A percentile compares a stretch with the other conserved stretches of the same genome.
Conservation (phyloP, 1,140 invertebrate species). For the Bombus superbus region DNA sequence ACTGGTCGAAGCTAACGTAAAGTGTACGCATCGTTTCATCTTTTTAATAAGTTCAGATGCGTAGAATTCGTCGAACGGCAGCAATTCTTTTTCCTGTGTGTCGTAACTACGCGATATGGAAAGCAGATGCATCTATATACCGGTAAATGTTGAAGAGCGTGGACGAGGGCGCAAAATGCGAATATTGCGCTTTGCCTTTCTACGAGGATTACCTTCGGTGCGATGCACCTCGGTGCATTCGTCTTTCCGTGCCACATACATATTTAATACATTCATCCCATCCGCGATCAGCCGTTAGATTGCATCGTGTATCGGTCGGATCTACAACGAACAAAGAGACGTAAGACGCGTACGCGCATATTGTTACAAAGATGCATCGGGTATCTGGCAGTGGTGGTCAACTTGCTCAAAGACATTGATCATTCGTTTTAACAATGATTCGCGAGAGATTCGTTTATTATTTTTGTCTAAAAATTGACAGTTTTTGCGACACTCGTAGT, state of each 20-base stretch:
- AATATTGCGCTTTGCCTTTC: constrained; percentile 54
- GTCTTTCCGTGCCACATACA: constrained; percentile 49
- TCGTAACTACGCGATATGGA: constrained; percentile 12
- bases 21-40: neutral
- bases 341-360: constrained; percentile 4
- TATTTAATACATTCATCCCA: constrained; percentile 49
- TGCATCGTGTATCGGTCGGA: constrained; percentile 43
- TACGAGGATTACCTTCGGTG: constrained; percentile 48
- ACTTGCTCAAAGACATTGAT: too few species aligned
- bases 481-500: too few species aligned
- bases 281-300: constrained; percentile 51
- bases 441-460: too few species aligned
- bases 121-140: constrained; percentile 2
- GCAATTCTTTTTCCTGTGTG: neutral
- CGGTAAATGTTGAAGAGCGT: constrained; percentile 4
- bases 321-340: constrained; percentile 17
- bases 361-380: constrained; percentile 6
- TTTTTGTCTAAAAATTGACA: too few species aligned
- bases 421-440: neutral
- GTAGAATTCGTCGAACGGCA: constrained; percentile 3
- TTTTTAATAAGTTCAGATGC: constrained; percentile 9
- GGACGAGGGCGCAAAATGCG: constrained; percentile 16
- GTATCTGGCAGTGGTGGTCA: neutral
- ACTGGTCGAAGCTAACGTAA: neutral
- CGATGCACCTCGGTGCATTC: constrained; percentile 39